These are phyloP conservation scores for Busseola fusca DNA, from an alignment of 2,888 invertebrate genomes.

Conservation along the genomic window DNA sequence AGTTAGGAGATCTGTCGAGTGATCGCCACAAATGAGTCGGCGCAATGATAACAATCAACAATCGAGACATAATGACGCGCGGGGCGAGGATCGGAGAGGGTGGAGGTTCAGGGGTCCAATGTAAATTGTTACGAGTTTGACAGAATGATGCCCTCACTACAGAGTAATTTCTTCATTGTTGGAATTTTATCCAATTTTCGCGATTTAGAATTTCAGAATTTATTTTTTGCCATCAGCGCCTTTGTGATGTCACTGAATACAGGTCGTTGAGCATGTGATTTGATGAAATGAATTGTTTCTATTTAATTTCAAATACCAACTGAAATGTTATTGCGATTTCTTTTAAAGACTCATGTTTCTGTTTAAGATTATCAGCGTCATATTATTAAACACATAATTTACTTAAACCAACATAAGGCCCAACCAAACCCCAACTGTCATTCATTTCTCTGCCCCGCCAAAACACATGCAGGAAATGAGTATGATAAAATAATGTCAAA, in stretches of 20 bases:
- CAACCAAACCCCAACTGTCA: conserved; percentile 10
- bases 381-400: conserved; percentile 8
- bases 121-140: conserved; percentile 60
- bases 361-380: background rate
- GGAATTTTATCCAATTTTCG: conserved; percentile 48
- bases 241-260: conserved; percentile 40
- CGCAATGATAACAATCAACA: conserved; percentile 68
- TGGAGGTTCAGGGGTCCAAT: conserved; percentile 26
- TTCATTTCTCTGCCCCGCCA: conserved; percentile 12
- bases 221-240: conserved; percentile 44
- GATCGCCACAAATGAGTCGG: conserved; percentile 62
- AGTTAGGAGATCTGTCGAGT: conserved; percentile 62
- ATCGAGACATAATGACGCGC: conserved; percentile 62
- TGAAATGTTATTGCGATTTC: background rate
- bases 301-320: conserved; percentile 10
- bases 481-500: conserved; percentile 56
- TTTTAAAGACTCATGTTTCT: background rate
- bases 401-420: background rate
- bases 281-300: conserved; percentile 30
- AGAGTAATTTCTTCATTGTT: conserved; percentile 55
- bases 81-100: background rate
- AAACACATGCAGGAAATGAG: conserved; percentile 53
- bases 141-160: conserved; percentile 53
- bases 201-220: conserved; percentile 35
- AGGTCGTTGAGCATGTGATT: conserved; percentile 37